These are phyloP conservation scores for Muscicapa comitata DNA, from an alignment of 2,797 vertebrate species.

Conservation along the genomic window DNA sequence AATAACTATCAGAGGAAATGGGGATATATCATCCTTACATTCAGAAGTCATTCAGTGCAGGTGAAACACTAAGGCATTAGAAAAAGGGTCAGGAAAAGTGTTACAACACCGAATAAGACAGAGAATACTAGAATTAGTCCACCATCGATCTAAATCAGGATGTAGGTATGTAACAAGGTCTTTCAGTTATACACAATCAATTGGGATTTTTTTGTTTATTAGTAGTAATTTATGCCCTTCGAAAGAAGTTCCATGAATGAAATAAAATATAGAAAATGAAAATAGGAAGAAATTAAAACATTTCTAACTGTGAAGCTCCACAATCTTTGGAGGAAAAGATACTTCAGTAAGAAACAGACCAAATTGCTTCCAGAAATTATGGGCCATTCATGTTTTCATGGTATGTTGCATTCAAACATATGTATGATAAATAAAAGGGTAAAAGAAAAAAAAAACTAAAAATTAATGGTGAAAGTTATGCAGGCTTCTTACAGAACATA, in stretches of 20 bases:
- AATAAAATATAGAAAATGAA: not conserved
- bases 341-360: not conserved
- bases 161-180: not conserved
- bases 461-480: not conserved
- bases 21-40: not conserved
- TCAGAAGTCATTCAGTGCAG: not conserved
- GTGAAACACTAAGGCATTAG: not conserved
- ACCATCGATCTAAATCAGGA: not conserved
- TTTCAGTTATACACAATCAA: not conserved
- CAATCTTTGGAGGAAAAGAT: not conserved
- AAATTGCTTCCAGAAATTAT: not conserved
- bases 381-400: not conserved
- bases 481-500: not conserved
- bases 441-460: not conserved
- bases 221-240: not conserved
- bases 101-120: not conserved
- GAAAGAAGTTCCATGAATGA: not conserved
- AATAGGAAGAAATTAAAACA: not conserved
- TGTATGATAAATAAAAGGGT: not conserved
- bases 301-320: not conserved
- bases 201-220: not conserved
- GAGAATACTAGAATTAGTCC: not conserved
- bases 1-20: constrained; percentile 9
- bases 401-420: not conserved
- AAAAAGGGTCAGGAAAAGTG: not conserved